Base-by-base conservation (phyloP, 2,113 vertebrate species). In the Sturnira hondurensis region DNA sequence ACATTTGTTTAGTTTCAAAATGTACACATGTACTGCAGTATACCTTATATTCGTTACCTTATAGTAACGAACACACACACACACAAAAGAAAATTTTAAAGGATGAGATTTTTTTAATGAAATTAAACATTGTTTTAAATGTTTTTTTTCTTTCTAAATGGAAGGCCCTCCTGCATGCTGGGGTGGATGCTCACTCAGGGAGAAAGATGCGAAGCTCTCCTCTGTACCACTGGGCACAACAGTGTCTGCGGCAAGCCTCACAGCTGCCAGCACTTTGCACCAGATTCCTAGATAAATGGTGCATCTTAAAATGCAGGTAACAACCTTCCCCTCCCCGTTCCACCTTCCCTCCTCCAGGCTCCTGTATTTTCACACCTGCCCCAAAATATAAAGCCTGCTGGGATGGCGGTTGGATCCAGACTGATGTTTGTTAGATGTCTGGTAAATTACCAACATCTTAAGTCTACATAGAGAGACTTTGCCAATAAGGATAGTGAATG, bases 351-450 rank as follows among this genome's bases (percentile, higher is more conserved):
- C 86, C 58, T 65, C 58, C 45, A 43, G 3, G 15, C 88, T 76
- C n/a, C 84, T 85, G 81, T 22, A 10, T 83, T 71, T 91, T 58
- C 86, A 20, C 78, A 8, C 50, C 96, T 93, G 82, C 68, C 33
- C 19, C 90, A 89, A 88, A 88, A 85, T 93, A 88, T 26, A 22
- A 94, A 71, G 89, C 74, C 85, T 92, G 56, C 90, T 1, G 0
- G 24, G 38, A 14, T 17, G 38, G 84, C 86, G 86, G 47, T 90
- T 81, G 95, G 96, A 86, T 82, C 63, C 63, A 67, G 94, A 71
- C 85, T 88, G n/a, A 78, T 85, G 90, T 95, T 94, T 97, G 82
- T 78, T n/a, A 67, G 19, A 36, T 36, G n/a, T 36, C 33, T 68
- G n/a, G 4, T 52, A 74, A 81, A 74, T 67, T 56, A 81, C 54